Base-by-base conservation (phyloP, 2,888 invertebrate genomes). In the Branchellion lobata region DNA sequence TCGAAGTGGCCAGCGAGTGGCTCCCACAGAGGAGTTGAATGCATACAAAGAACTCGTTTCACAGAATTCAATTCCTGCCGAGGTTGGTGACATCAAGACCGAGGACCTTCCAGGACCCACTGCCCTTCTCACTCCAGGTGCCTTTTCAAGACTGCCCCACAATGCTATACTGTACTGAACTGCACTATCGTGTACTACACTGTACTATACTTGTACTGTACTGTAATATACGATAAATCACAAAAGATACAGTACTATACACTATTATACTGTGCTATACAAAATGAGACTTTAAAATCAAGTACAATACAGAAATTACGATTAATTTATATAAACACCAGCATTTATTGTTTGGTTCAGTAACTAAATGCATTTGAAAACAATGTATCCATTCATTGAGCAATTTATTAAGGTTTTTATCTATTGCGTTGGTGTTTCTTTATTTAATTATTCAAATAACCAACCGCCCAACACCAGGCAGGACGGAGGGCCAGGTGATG, bases 71-170 rank as follows among this genome's bases (percentile, higher is more conserved):
- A 86, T 91, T 8, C 89, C 92, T 82, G 89, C 90, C 24, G 85
- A 86, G 80, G 90, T 95, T 51, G 95, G 94, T 1, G 94, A 93
- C 78, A 91, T 93, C 81, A 94, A 95, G 88, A 90, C 93, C 72
- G 92, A 92, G 36, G 93, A 95, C 92, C 89, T 96, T 81, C 94
- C 95, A 0, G 95, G 94, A 0, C 91, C 91, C 0, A 93, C 93
- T 86, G 91, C 91, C 0, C 88, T 96, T 0, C 87, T 91, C 31
- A 91, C 92, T 84, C 93, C 93, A 0, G 96, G 96, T 73, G 91
- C 21, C 5, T 57, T 24, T 3, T n/a, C n/a, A n/a, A n/a, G n/a
- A 31, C n/a, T n/a, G n/a, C n/a, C n/a, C n/a, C n/a, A n/a, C n/a
- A n/a, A n/a, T n/a, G n/a, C n/a, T n/a, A n/a, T n/a, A n/a, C n/a